Percentiles rank a stretch among this genome's conserved stretches.
Evolutionary conservation across 2,113 vertebrate genomes (phyloP).

Genomic region (Cisticola juncidis): DNA sequence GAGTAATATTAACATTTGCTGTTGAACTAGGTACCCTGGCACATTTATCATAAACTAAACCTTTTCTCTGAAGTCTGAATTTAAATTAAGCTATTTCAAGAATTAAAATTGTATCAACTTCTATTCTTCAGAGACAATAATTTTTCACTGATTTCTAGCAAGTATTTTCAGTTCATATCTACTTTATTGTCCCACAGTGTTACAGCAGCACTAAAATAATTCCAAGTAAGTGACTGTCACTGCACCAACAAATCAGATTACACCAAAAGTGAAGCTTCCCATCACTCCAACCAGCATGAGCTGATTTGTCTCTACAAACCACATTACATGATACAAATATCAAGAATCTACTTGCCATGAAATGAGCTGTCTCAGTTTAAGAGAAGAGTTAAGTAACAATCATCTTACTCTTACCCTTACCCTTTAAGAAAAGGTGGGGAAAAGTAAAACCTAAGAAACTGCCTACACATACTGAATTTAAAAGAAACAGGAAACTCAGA

Average conservation of each 20-base stretch:
- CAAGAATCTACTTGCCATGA: neutral
- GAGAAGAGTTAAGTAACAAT: neutral
- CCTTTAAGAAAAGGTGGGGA: neutral
- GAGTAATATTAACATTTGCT: constrained; percentile 27
- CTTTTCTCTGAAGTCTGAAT: constrained; percentile 35
- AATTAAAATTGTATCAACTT: constrained; percentile 1
- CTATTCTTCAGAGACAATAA: neutral
- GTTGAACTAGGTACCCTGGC: neutral
- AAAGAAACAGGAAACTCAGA: neutral
- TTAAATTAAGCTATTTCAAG: constrained; percentile 16
- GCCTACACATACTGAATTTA: neutral
- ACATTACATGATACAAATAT: neutral
- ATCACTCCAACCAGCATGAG: neutral
- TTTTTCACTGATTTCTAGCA: neutral
- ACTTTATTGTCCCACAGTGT: neutral
- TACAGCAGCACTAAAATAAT: neutral
- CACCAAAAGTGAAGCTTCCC: neutral
- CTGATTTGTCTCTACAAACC: neutral
- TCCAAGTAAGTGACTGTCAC: neutral
- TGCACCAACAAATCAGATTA: neutral
- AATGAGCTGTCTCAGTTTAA: neutral
- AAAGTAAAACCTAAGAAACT: neutral
- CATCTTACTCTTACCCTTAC: neutral
- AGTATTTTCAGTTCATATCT: neutral
- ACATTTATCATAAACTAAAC: neutral